Base-by-base conservation (phyloP, 2,888 invertebrate species). In the Entomobrya multifasciata region DNA sequence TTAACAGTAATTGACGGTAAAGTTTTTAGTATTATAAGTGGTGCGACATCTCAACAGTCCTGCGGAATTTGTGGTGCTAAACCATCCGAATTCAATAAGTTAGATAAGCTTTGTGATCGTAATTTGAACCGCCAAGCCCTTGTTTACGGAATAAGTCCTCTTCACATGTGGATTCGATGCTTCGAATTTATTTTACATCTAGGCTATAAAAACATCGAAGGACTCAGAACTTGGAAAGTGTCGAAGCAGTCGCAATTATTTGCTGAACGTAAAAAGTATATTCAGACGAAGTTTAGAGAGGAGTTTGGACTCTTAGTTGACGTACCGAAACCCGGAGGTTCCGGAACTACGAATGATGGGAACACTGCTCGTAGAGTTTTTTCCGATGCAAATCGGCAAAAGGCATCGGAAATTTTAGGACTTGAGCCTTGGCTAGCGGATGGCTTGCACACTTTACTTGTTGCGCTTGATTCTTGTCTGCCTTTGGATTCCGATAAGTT, bases 341-440 rank as follows among this genome's bases (percentile, higher is more conserved):
- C 47, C n/a, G 87, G 88, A 0, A 74, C 88, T 11, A 77, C 84
- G 2, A 88, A 87, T 70, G 81, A 87, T 76, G 88, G 88, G 0
- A 88, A 88, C 22, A 81, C 88, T n/a, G 87, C 87, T 3, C 41
- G 88, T 8, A 36, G 55, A 15, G 30, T 52, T 0, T 81, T 88
- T 27, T 47, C 47, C 11, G 65, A 79, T n/a, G 10, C 74, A 4
- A 44, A 80, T 52, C 17, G 47, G 15, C 17, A 22, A 57, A 22
- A 20, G n/a, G 81, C 86, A 60, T 65, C 80, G 1, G 22, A 84
- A 22, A 78, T 87, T 22, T 30, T 86, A 0, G 80, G 25, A 20
- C 6, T 88, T 0, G 81, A 84, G 13, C 13, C 55, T 36, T 27
- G 76, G 20, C 17, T 87, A n/a, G 36, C 87, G 20, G 36, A 80